These are phyloP conservation scores for Limosa lapponica DNA, from an alignment of 2,797 vertebrate species.

Conservation along the genomic window DNA sequence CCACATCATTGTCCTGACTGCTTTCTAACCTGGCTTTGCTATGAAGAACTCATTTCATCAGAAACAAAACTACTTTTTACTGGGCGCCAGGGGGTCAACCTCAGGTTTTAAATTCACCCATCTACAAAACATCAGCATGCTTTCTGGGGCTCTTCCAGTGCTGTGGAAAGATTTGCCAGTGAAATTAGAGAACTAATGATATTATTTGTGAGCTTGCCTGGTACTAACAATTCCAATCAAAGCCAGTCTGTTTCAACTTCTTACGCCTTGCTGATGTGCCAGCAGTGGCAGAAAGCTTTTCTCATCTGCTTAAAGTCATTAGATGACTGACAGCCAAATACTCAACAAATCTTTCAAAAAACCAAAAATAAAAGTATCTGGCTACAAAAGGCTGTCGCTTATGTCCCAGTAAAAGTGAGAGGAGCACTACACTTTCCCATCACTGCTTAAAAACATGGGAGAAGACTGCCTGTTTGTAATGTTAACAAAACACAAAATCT, in stretches of 20 bases:
- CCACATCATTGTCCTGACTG: not conserved
- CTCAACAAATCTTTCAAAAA: not conserved
- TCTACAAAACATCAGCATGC: not conserved
- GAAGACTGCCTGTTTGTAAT: not conserved
- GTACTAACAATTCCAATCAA: slow-evolving; percentile 30
- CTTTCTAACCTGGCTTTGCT: not conserved
- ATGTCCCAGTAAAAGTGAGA: not conserved
- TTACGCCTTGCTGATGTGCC: not conserved
- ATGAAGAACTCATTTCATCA: not conserved
- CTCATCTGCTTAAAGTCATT: not conserved
- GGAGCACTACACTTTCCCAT: not conserved
- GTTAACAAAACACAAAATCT: not conserved
- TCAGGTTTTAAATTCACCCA: not conserved
- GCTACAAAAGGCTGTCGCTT: not conserved
- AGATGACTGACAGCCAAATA: slow-evolving; percentile 15
- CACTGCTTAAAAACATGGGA: not conserved
- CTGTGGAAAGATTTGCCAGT: slow-evolving; percentile 25
- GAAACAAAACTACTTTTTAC: not conserved
- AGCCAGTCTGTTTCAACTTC: slow-evolving; percentile 40
- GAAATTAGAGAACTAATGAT: slow-evolving; percentile 41
- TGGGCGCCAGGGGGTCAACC: not conserved
- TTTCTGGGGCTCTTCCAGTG: slow-evolving; percentile 21
- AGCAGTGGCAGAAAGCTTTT: not conserved
- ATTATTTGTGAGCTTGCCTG: slow-evolving; percentile 2
- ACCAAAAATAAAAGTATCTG: not conserved